phyloP scores from a whole-genome alignment of 2,888 invertebrate species.

The Tachystola acroxantha region DNA sequence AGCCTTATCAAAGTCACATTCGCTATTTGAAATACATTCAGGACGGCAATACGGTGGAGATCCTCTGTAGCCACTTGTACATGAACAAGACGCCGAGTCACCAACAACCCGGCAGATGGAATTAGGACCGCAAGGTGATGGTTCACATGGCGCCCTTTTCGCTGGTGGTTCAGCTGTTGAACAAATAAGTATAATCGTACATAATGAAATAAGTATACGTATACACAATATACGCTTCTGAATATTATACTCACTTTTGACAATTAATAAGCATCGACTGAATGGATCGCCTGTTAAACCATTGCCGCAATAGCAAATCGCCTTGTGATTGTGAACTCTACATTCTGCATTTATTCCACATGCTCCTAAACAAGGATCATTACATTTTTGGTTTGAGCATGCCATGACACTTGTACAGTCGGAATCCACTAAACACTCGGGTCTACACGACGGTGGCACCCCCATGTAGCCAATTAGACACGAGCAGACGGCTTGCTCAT shows the following conservation, averaged over 20 bases:
- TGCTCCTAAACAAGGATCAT: slow-evolving; percentile 88
- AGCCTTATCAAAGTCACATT: slow-evolving; percentile 86
- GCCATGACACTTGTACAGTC: slow-evolving; percentile 87
- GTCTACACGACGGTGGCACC: slow-evolving; percentile 86
- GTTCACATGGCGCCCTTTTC: slow-evolving; percentile 78
- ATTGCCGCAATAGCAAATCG: slow-evolving; percentile 88
- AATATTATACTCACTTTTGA: slow-evolving; percentile 40
- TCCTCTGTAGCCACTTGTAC: slow-evolving; percentile 84
- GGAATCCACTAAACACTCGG: slow-evolving; percentile 89
- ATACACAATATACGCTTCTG: not conserved
- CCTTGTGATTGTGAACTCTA: slow-evolving; percentile 89
- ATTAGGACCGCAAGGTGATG: slow-evolving; percentile 89
- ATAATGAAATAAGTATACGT: not conserved
- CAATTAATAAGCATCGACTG: slow-evolving; percentile 74
- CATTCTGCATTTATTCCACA: slow-evolving; percentile 89
- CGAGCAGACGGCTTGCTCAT: slow-evolving; percentile 82
- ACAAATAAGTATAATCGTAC: slow-evolving; percentile 11
- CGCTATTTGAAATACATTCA: slow-evolving; percentile 89
- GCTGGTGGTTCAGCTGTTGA: slow-evolving; percentile 41
- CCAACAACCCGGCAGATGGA: slow-evolving; percentile 80
- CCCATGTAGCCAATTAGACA: slow-evolving; percentile 87
- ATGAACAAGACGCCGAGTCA: slow-evolving; percentile 83
- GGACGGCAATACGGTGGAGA: slow-evolving; percentile 87
- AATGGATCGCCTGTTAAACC: slow-evolving; percentile 90
- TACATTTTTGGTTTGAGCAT: slow-evolving; percentile 88